These are phyloP conservation scores for Apodemus speciosus DNA, from an alignment of 2,113 vertebrate genomes.

Conservation along the genomic window DNA sequence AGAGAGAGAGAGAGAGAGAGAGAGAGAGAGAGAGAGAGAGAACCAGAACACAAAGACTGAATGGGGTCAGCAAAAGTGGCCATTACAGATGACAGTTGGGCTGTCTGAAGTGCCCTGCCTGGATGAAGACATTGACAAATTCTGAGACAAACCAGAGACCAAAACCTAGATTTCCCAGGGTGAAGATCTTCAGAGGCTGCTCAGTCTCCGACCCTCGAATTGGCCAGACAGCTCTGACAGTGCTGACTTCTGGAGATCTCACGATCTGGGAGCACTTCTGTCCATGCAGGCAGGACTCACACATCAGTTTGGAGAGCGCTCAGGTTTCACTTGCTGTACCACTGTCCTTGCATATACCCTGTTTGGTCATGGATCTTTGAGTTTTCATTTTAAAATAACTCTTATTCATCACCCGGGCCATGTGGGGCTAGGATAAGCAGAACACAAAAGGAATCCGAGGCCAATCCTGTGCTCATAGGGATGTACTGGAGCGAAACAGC, in stretches of 20 bases:
- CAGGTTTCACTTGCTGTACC: background rate
- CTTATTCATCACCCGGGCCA: background rate
- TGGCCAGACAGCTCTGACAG: background rate
- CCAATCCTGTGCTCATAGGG: slow-evolving; percentile 18
- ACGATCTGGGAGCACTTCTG: background rate
- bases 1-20: background rate
- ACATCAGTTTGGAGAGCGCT: background rate
- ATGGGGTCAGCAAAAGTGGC: background rate
- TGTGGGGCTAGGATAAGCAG: background rate
- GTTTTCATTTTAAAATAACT: slow-evolving; percentile 34
- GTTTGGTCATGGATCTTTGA: background rate
- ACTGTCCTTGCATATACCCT: background rate
- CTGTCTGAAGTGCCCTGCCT: background rate
- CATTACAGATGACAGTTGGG: background rate
- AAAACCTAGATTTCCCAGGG: background rate
- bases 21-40: rapidly evolving
- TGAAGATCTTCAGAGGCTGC: background rate
- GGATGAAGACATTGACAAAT: background rate
- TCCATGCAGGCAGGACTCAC: background rate
- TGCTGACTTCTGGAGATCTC: background rate
- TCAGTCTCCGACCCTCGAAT: background rate
- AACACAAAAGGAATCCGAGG: background rate
- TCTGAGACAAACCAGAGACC: background rate
- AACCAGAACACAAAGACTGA: background rate
- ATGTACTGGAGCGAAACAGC: background rate